A percentile compares a stretch with the other conserved stretches of the same genome.
Conservation (phyloP, 2,113 vertebrate species). For the Bagarius yarrelli region DNA sequence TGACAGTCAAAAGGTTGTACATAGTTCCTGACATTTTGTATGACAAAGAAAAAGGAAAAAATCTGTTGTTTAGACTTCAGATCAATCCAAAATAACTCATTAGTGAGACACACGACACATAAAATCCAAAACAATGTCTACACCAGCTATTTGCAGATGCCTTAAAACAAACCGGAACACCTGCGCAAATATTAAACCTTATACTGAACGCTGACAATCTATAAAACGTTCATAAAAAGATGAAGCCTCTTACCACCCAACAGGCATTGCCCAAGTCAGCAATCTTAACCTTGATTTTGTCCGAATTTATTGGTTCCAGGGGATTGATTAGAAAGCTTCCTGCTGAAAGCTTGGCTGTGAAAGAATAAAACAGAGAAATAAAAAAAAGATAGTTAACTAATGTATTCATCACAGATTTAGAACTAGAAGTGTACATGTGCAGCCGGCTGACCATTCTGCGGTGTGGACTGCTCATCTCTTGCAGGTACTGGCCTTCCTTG, state of each 20-base stretch:
- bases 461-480: conserved; percentile 46
- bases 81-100: background rate
- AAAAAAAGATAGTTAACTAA: background rate
- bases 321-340: conserved; percentile 93
- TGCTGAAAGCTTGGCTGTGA: conserved; percentile 82
- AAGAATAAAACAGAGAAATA: background rate
- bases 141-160: background rate
- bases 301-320: conserved; percentile 91
- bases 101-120: background rate
- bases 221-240: conserved; percentile 46
- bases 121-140: background rate
- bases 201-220: background rate
- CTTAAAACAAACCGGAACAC: background rate
- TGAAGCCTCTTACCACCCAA: conserved; percentile 89
- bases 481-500: conserved; percentile 3
- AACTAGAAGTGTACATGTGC: background rate
- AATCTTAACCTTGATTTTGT: conserved; percentile 97
- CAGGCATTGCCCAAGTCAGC: conserved; percentile 98
- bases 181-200: too few species aligned
- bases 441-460: conserved; percentile 65
- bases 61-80: background rate
- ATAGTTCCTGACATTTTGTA: too few species aligned
- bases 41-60: too few species aligned
- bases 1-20: too few species aligned
- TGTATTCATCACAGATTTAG: background rate